These are phyloP conservation scores for Nipponacmea schrenckii DNA, from an alignment of 2,888 invertebrate species.

Conservation along the genomic window DNA sequence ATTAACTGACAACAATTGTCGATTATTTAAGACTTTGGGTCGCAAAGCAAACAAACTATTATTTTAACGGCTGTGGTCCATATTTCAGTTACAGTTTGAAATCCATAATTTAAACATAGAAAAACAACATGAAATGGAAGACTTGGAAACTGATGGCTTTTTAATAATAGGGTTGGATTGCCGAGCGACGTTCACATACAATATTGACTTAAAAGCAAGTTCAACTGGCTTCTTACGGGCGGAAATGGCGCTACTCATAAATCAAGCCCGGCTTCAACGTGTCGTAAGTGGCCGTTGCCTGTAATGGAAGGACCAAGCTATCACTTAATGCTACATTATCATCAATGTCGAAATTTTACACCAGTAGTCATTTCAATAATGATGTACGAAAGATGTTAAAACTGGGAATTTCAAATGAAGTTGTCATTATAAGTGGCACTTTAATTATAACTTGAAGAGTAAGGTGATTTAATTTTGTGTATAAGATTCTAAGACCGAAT, in stretches of 20 bases:
- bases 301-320: neutral
- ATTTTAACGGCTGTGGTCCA: no score
- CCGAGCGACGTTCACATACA: neutral
- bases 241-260: conserved; percentile 3
- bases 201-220: neutral
- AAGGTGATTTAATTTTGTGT: no score
- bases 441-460: no score
- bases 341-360: conserved; percentile 3
- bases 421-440: no score
- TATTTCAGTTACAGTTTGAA: neutral
- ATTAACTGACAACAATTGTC: no score
- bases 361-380: neutral
- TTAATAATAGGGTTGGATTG: neutral
- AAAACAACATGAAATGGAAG: neutral
- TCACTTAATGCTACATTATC: neutral
- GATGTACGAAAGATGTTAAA: neutral
- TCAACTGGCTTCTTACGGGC: neutral
- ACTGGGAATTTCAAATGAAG: neutral
- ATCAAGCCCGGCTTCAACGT: neutral
- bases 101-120: neutral
- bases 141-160: neutral
- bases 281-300: conserved; percentile 1
- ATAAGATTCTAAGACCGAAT: no score
- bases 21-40: no score
- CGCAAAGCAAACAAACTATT: no score